Percentiles rank a stretch among this genome's conserved stretches.
Evolutionary conservation across 2,113 vertebrate species (phyloP).

Genomic region (Tringa solitaria): DNA sequence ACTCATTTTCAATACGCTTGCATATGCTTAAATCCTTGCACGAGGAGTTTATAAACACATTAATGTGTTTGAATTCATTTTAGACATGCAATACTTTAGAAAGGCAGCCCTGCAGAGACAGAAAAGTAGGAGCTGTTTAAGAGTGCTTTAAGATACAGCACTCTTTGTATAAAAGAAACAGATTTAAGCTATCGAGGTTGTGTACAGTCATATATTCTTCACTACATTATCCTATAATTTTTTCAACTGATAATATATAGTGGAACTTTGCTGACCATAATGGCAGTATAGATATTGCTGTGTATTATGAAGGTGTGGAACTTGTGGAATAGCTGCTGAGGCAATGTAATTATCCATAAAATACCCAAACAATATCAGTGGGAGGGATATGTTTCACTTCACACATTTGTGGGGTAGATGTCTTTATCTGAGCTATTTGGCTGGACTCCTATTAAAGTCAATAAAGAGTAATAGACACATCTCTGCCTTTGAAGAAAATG

Average conservation of each 20-base stretch:
- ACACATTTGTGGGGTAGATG: not conserved
- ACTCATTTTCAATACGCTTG: not conserved
- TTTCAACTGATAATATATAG: not conserved
- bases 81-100: not conserved
- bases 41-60: conserved; percentile 10
- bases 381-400: conserved; percentile 31
- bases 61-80: not conserved
- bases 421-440: conserved; percentile 42
- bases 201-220: conserved; percentile 1
- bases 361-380: not conserved
- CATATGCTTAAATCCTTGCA: not conserved
- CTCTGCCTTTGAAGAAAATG: conserved; percentile 29
- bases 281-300: not conserved
- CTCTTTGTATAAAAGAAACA: not conserved
- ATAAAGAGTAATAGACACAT: not conserved
- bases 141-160: not conserved
- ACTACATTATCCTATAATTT: not conserved
- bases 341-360: conserved; percentile 40
- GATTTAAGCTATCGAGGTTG: not conserved
- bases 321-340: conserved; percentile 21
- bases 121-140: not conserved
- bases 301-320: not conserved
- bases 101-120: not conserved
- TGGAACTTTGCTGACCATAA: conserved; percentile 1
- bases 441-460: conserved; percentile 3